Evolutionary conservation across 2,888 invertebrate species (phyloP).

Genomic region (Dione juno): DNA sequence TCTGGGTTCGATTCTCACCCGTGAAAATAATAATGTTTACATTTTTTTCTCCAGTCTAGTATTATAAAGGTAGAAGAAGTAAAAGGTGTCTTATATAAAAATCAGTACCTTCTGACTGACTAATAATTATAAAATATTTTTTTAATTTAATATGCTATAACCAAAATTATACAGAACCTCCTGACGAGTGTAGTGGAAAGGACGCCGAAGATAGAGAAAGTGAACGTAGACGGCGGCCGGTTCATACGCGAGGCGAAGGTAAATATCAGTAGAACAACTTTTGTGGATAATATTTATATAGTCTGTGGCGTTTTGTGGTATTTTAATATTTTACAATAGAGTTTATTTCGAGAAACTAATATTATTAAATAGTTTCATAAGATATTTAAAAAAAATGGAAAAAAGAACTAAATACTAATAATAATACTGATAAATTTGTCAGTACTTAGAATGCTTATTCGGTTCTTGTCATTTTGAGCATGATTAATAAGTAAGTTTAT

Average conservation of each 20-base stretch:
- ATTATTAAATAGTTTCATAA: too few relatives aligned
- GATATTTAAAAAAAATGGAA: too few relatives aligned
- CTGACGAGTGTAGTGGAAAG: slow-evolving; percentile 96
- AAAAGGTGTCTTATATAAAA: too few relatives aligned
- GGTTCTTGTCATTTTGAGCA: too few relatives aligned
- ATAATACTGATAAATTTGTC: too few relatives aligned
- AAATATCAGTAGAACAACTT: slow-evolving; percentile 70
- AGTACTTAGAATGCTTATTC: neutral
- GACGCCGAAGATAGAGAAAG: slow-evolving; percentile 96
- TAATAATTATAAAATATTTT: neutral
- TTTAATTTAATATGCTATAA: neutral
- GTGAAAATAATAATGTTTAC: too few relatives aligned
- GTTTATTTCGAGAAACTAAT: too few relatives aligned
- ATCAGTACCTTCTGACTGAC: too few relatives aligned
- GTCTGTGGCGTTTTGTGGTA: slow-evolving; percentile 56
- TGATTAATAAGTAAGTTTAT: neutral
- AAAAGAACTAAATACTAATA: too few relatives aligned
- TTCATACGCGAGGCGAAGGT: slow-evolving; percentile 99
- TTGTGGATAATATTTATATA: slow-evolving; percentile 22
- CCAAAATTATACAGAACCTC: slow-evolving; percentile 87
- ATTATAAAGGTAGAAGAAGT: too few relatives aligned
- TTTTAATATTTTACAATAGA: slow-evolving; percentile 15
- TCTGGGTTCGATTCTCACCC: too few relatives aligned
- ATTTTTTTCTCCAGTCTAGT: too few relatives aligned
- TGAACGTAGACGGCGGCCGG: slow-evolving; percentile 97